Evolutionary conservation across 2,113 vertebrate species (phyloP), one percentile per base, ranked within the genome.

Genomic region (Alethe castanea): DNA sequence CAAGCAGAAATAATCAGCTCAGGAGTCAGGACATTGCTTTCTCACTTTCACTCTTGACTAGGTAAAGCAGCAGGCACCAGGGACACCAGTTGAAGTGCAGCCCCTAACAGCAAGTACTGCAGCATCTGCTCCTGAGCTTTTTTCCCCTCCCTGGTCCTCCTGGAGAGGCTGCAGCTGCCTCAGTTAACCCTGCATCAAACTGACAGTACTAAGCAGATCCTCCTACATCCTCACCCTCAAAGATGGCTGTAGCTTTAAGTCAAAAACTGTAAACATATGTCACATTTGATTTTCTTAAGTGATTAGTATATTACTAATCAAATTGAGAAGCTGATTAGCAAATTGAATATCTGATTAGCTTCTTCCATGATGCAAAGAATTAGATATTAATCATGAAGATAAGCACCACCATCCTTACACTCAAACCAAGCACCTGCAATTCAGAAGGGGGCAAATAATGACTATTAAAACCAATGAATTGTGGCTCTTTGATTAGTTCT

Each of bases 251-350:
- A 91, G 76, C 53, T 84, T 76, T 33, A 66, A 93, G 90, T 74
- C 76, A 92, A 91, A 95, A 96, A 52, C 11, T 28, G 3, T 78
- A 92, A 93, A 81, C 22, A 2, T 81, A 77, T 22, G 56, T 72
- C 90, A 76, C 62, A 80, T 93, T 91, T 82, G 66, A 95, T 94
- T 97, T 96, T 81, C 64, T 92, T 90, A 87, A 91, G 78, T 97
- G 93, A 97, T 97, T 95, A 81, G 67, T 94, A n/a, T 62, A 47
- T 71, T 79, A 91, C 93, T 95, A 96, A 97, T 97, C 47, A 97
- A 97, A 98, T 86, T 88, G 83, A 95, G 96, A 93, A 96, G 56
- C 77, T 97, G 86, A 97, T 97, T 96, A 96, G 67, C n/a, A 95
- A 97, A 96, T 45, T 94, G 90, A 97, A 96, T 90, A 82, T 91